Base-by-base conservation (phyloP, 2,888 invertebrate genomes). In the Harpalus rubripes region DNA sequence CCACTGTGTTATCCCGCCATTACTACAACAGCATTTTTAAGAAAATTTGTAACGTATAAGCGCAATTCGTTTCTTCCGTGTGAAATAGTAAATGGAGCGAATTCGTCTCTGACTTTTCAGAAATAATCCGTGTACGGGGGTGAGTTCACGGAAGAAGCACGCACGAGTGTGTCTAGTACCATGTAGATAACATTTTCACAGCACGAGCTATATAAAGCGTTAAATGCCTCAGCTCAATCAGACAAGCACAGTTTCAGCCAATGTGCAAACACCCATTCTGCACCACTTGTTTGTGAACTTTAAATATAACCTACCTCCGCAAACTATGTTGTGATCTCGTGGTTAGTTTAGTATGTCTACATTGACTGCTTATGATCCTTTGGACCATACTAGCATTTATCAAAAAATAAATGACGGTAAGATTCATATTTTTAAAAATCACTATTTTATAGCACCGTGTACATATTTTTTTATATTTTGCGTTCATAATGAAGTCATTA, bases 361-460 rank as follows among this genome's bases (percentile, higher is more conserved):
- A 86, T 85, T 85, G 82, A 72, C 87, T 85, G 88, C 87, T 68
- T 88, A 88, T 86, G 90, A 91, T 87, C 90, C 90, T 81, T 87
- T 91, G 76, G 88, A 90, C 78, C 95, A 95, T 89, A 94, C 95
- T 52, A 93, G 94, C 89, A 95, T 95, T 90, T 95, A 95, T 89
- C 93, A 92, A 86, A 92, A 93, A n/a, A 91, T 92, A 86, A 90
- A 91, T 86, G 92, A 93, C 89, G 93, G 93, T 93, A 91, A 85
- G 44, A 8, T 32, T 8, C 44, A 15, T 59, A 59, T 59, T 59
- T 10, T 59, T 3, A 65, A 65, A 18, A 12, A 65, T 65, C 22
- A 32, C 18, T 2, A 22, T 22, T 22, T 22, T 3, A 3, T 22
- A 22, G 22, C 22, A 22, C 22, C 22, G 1, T 22, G 22, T 3